Conservation (phyloP, 2,797 vertebrate species). For the Hirundo rustica region DNA sequence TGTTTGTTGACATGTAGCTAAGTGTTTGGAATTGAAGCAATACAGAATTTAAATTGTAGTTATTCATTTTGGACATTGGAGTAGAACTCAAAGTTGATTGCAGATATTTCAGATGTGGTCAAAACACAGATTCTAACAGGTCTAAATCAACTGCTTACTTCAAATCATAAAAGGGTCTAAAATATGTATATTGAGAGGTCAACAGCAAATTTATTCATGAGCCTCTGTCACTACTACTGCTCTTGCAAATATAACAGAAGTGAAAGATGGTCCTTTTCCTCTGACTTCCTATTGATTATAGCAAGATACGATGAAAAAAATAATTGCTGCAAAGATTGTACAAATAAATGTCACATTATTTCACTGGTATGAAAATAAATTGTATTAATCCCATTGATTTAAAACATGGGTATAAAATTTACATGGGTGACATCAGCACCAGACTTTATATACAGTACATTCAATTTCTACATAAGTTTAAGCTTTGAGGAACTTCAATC, state of each 20-base stretch:
- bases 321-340: not conserved
- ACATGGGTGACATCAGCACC: not conserved
- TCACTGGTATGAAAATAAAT: not conserved
- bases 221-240: not conserved
- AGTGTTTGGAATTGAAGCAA: not conserved
- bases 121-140: not conserved
- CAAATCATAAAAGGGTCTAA: not conserved
- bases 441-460: not conserved
- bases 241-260: not conserved
- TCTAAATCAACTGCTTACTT: not conserved
- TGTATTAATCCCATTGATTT: not conserved
- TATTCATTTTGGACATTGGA: not conserved
- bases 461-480: not conserved
- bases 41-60: not conserved
- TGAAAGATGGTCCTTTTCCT: not conserved
- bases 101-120: not conserved
- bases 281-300: not conserved
- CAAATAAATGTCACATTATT: not conserved
- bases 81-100: not conserved
- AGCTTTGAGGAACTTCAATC: not conserved
- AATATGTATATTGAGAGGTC: not conserved
- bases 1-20: not conserved
- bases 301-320: not conserved
- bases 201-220: constrained; percentile 1
- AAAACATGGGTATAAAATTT: not conserved